phyloP scores from a whole-genome alignment of 2,113 vertebrate species.

The Melanerpes formicivorus region DNA sequence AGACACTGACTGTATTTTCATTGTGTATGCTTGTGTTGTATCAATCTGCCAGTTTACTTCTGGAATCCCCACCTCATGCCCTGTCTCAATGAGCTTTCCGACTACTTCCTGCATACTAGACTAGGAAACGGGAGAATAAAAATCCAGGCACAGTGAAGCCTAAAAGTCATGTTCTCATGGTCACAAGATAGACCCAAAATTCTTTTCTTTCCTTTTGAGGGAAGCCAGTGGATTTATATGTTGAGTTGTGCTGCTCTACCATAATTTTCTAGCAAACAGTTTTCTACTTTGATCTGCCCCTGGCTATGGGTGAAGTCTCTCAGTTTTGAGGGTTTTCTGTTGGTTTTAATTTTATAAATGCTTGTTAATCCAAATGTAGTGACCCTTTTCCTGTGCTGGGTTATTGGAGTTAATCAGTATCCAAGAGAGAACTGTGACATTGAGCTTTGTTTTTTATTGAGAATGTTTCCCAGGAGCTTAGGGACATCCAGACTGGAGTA shows the following conservation, averaged over 20 bases:
- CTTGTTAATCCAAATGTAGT: neutral
- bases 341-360: neutral
- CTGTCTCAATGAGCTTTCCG: slow-evolving; percentile 70
- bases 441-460: neutral
- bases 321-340: neutral
- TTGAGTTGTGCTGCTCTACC: neutral
- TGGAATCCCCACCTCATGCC: slow-evolving; percentile 77
- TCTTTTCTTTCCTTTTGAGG: neutral
- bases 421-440: rapidly evolving
- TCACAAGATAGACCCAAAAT: rapidly evolving
- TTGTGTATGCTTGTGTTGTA: slow-evolving; percentile 9
- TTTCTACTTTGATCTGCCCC: neutral
- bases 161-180: neutral
- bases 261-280: neutral
- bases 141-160: neutral
- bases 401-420: neutral
- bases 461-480: neutral
- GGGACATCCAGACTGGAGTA: neutral
- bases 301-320: neutral
- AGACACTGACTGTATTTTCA: slow-evolving; percentile 64
- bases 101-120: slow-evolving; percentile 78
- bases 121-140: slow-evolving; percentile 57
- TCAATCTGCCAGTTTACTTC: slow-evolving; percentile 72
- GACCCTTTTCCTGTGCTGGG: neutral
- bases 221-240: too few relatives aligned